These are phyloP conservation scores for Corvus moneduloides DNA, from an alignment of 2,113 vertebrate species.

Conservation along the genomic window DNA sequence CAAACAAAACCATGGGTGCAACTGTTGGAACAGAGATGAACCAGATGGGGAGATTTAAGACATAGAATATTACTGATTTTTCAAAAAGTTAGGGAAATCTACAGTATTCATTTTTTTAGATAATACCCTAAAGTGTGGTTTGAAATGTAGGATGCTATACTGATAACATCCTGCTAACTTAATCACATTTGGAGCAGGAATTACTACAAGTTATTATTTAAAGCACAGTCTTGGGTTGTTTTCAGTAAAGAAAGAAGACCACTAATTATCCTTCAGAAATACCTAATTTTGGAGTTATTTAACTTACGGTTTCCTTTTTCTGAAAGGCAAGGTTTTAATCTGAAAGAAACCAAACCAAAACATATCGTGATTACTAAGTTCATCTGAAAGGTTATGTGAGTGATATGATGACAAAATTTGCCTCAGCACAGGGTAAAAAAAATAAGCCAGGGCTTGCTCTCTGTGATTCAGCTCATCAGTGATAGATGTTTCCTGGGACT, in stretches of 20 bases:
- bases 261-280: slow-evolving; percentile 57
- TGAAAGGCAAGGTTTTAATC: slow-evolving; percentile 49
- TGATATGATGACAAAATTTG: slow-evolving; percentile 28
- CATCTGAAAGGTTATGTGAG: slow-evolving; percentile 45
- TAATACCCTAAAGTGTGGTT: neutral
- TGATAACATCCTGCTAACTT: neutral
- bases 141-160: neutral
- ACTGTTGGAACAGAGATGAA: neutral
- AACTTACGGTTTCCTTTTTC: slow-evolving; percentile 52
- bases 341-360: slow-evolving; percentile 53
- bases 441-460: neutral
- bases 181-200: neutral
- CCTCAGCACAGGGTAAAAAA: neutral
- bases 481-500: neutral
- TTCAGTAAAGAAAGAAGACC: slow-evolving; percentile 46
- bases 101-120: neutral
- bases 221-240: neutral
- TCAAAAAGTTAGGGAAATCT: neutral
- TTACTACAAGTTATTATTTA: slow-evolving; percentile 33
- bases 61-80: neutral
- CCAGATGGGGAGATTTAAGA: neutral
- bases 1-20: neutral
- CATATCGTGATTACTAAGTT: slow-evolving; percentile 46
- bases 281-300: slow-evolving; percentile 57
- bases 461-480: neutral